These are phyloP conservation scores for Ophioderma brevispina DNA, from an alignment of 35 echinoderm and acorn worm species.

Conservation along the genomic window DNA sequence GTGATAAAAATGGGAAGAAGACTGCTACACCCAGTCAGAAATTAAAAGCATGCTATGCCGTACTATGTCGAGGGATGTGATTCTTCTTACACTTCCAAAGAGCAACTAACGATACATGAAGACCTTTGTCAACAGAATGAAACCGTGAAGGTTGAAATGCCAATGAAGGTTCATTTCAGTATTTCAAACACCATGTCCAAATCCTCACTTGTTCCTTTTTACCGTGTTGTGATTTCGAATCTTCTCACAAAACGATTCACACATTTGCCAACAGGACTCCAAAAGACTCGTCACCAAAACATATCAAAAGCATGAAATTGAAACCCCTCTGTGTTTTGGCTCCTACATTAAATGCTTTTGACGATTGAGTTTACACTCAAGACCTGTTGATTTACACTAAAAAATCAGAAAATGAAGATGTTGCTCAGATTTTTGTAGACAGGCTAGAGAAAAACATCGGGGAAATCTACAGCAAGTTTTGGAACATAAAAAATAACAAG, in stretches of 20 bases:
- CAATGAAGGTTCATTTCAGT: not conserved
- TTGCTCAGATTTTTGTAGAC: constrained; percentile 4
- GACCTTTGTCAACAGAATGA: not conserved
- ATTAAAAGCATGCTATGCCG: not conserved
- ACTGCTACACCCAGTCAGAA: not conserved
- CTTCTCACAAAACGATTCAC: not conserved
- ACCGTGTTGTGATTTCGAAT: not conserved
- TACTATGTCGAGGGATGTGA: not conserved
- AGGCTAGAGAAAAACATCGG: not conserved
- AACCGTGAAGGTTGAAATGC: not conserved
- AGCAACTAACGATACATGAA: not conserved
- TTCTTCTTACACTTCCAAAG: not conserved
- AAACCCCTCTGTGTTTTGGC: not conserved
- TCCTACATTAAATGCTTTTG: constrained; percentile 8
- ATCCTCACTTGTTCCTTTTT: not conserved
- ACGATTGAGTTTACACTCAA: not conserved
- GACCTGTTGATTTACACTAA: not conserved
- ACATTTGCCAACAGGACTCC: not conserved
- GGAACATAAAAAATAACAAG: not conserved
- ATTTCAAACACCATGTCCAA: not conserved
- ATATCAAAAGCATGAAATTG: not conserved
- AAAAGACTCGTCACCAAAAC: not conserved
- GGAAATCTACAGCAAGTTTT: no score
- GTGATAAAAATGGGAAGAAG: not conserved
- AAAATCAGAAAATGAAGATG: not conserved